Conservation (phyloP, 2,888 invertebrate species). For the Thymelicus sylvestris region DNA sequence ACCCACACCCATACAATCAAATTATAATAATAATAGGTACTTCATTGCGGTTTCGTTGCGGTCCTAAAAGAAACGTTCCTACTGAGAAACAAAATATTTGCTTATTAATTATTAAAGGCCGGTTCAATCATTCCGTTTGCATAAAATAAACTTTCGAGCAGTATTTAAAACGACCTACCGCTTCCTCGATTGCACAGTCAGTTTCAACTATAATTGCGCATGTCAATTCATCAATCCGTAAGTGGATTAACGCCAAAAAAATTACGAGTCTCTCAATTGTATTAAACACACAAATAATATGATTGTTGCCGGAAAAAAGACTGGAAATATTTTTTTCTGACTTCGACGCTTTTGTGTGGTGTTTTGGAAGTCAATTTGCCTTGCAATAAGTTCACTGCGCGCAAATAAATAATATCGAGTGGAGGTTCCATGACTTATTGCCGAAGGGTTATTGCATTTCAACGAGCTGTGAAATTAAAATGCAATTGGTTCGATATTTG, state of each 20-base stretch:
- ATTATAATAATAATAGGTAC: too few species aligned
- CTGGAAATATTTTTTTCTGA: conserved; percentile 6
- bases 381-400: conserved; percentile 24
- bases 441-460: conserved; percentile 28
- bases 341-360: background rate
- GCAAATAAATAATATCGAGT: conserved; percentile 31
- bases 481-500: conserved; percentile 9
- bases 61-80: too few species aligned
- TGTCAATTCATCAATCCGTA: background rate
- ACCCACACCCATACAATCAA: too few species aligned
- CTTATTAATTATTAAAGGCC: too few species aligned
- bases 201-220: conserved; percentile 4
- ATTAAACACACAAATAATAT: conserved; percentile 13
- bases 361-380: conserved; percentile 25
- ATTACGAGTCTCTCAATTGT: conserved; percentile 17
- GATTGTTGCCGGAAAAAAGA: conserved; percentile 9
- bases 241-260: conserved; percentile 16
- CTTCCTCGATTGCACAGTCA: background rate
- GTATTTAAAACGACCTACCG: background rate
- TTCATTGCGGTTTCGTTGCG: too few species aligned
- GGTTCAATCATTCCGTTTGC: background rate
- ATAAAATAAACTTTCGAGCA: background rate
- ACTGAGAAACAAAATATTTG: too few species aligned
- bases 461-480: conserved; percentile 15
- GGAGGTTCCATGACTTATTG: conserved; percentile 26